Evolutionary conservation across 1,140 invertebrate species (phyloP), one percentile per base, ranked within the genome.

Genomic region (Panagrolaimus sp.): DNA sequence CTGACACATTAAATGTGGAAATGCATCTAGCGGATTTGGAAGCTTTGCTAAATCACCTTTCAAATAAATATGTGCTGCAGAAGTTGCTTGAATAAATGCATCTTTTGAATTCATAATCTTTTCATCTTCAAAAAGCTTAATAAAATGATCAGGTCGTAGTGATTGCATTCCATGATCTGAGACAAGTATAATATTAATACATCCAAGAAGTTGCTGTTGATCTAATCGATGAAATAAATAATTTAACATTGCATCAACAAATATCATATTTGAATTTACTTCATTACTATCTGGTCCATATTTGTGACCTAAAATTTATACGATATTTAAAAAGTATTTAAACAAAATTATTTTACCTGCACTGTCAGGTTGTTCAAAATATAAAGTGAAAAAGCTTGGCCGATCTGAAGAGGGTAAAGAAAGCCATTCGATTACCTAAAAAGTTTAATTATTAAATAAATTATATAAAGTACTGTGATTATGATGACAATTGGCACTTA

Each of bases 291-390:
- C n/a, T n/a, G n/a, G n/a, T n/a, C n/a, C n/a, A n/a, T n/a, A n/a
- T n/a, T n/a, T n/a, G n/a, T n/a, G n/a, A n/a, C n/a, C n/a, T n/a
- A n/a, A n/a, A n/a, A n/a, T n/a, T n/a, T n/a, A n/a, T n/a, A n/a
- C n/a, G n/a, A n/a, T n/a, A n/a, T n/a, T n/a, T n/a, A n/a, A n/a
- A n/a, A n/a, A n/a, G n/a, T n/a, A n/a, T n/a, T n/a, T n/a, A n/a
- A n/a, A n/a, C n/a, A 68, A 25, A 13, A 8, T 31, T 14, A 64
- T 62, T 62, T 57, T n/a, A n/a, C 83, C 88, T 69, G 85, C 84
- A 7, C 82, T 80, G 80, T 91, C 90, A 0, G 90, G 90, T 78
- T 90, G 87, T 74, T 90, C 87, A 74, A 90, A 88, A 78, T 91
- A 91, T 14, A 90, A 47, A 76, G 89, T 85, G 7, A 89, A 4